Evolutionary conservation across 2,888 invertebrate genomes (phyloP), one percentile per base, ranked within the genome.

Genomic region (Sylvicola cinctus): DNA sequence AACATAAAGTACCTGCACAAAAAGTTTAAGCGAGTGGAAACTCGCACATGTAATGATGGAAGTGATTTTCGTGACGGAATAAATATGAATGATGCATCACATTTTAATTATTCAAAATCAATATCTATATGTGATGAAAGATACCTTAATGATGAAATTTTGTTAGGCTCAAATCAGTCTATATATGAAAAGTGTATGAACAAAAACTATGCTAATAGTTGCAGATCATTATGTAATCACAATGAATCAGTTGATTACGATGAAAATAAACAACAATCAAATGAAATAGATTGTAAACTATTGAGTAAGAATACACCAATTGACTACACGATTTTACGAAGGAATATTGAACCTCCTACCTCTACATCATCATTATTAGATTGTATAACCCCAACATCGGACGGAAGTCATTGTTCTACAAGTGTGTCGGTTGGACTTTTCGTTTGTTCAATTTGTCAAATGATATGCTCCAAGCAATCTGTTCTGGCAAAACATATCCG

Each of bases 401-500:
- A n/a, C n/a, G n/a, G n/a, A n/a, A n/a, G n/a, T n/a, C n/a, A n/a
- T n/a, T n/a, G n/a, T n/a, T n/a, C n/a, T n/a, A n/a, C n/a, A n/a
- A n/a, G n/a, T n/a, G n/a, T n/a, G n/a, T n/a, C n/a, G n/a, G n/a
- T n/a, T n/a, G 81, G 78, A 34, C 76, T 80, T 45, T 75, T 87
- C 59, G 70, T 79, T 43, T 90, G 90, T 54, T 75, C 78, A 10
- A 87, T 80, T 55, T 90, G 90, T 63, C 80, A 78, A 55, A 62
- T 85, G 52, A 74, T 74, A 43, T 90, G 87, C 63, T 79, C 87
- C 47, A 90, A 90, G 60, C 88, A 88, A 38, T 88, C 87, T 54
- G 88, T 90, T 43, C 66, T 90, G 42, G 78, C 87, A 57, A 90
- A 90, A 65, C 90, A 90, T 65, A 81, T 90, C 56, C 70, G 88